These are phyloP conservation scores for Hypsopygia costalis DNA, from an alignment of 2,888 invertebrate species.

Conservation along the genomic window DNA sequence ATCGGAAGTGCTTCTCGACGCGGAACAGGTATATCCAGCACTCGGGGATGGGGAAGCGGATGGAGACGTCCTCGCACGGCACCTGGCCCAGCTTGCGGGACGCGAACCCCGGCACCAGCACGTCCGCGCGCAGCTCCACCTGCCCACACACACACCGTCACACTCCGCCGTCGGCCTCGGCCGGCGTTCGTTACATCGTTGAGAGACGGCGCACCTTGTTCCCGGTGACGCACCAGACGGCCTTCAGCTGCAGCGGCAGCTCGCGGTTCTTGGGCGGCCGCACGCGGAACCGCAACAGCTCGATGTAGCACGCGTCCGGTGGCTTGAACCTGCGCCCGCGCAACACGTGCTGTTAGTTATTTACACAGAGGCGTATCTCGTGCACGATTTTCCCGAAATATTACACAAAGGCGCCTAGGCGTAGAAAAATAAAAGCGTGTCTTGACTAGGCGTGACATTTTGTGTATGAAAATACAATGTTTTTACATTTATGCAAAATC, in stretches of 20 bases:
- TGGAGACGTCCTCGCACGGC: conserved; percentile 98
- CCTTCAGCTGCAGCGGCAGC: conserved; percentile 96
- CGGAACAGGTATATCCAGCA: conserved; percentile 99
- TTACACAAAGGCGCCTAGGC: too few species aligned
- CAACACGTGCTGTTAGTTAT: too few species aligned
- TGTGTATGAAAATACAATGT: too few species aligned
- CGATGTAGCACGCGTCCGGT: conserved; percentile 98
- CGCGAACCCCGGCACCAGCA: conserved; percentile 97
- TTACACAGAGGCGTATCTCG: too few species aligned
- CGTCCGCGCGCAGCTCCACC: conserved; percentile 97
- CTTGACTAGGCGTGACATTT: too few species aligned
- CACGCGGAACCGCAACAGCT: conserved; percentile 96
- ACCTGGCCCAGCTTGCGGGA: conserved; percentile 97
- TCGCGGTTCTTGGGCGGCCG: conserved; percentile 97
- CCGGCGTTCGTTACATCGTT: too few species aligned
- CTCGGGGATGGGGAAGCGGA: conserved; percentile 98
- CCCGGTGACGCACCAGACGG: conserved; percentile 92
- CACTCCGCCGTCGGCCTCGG: not conserved
- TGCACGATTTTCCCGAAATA: too few species aligned
- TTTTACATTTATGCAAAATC: too few species aligned
- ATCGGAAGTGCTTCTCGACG: conserved; percentile 98
- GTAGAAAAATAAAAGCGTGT: too few species aligned
- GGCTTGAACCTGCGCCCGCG: conserved; percentile 89
- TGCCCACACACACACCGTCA: conserved; percentile 34
- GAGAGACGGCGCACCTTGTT: conserved; percentile 81